Conservation (phyloP, 2,113 vertebrate genomes). For the Poeciliopsis turrubarensis region DNA sequence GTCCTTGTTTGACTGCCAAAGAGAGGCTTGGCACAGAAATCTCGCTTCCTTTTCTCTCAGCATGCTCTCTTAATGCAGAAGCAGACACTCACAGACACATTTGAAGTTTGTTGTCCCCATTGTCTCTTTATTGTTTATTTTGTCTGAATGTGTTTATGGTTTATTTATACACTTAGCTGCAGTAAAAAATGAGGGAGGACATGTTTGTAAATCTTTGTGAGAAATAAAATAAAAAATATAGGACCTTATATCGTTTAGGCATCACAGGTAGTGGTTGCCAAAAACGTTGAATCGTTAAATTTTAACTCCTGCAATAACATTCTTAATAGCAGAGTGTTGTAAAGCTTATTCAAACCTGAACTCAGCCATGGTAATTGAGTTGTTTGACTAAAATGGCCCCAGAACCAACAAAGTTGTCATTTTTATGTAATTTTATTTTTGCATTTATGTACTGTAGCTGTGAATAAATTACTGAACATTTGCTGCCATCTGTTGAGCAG, state of each 20-base stretch:
- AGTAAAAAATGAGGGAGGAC: slow-evolving; percentile 20
- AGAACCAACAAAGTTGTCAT: neutral
- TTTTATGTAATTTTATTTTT: neutral
- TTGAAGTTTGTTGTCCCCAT: slow-evolving; percentile 32
- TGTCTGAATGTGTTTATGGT: neutral
- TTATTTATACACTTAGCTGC: slow-evolving; percentile 13
- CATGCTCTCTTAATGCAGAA: slow-evolving; percentile 45
- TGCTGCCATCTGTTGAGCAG: slow-evolving; percentile 13
- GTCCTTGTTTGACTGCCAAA: slow-evolving; percentile 64
- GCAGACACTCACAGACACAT: slow-evolving; percentile 24
- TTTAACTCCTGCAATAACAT: no score
- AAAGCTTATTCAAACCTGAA: no score
- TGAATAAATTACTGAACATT: slow-evolving; percentile 7
- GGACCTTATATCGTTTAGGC: neutral
- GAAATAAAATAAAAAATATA: slow-evolving; percentile 11
- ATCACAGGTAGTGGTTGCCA: neutral
- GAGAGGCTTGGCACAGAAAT: slow-evolving; percentile 58
- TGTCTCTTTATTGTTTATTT: slow-evolving; percentile 16
- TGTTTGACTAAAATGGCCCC: no score
- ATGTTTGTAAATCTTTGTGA: slow-evolving; percentile 7
- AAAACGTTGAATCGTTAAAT: no score
- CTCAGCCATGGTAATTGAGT: no score
- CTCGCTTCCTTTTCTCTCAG: slow-evolving; percentile 63
- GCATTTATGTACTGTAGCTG: neutral
- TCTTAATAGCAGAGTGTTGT: no score